Base-by-base conservation (phyloP, 2,797 vertebrate species). In the Choloepus didactylus region DNA sequence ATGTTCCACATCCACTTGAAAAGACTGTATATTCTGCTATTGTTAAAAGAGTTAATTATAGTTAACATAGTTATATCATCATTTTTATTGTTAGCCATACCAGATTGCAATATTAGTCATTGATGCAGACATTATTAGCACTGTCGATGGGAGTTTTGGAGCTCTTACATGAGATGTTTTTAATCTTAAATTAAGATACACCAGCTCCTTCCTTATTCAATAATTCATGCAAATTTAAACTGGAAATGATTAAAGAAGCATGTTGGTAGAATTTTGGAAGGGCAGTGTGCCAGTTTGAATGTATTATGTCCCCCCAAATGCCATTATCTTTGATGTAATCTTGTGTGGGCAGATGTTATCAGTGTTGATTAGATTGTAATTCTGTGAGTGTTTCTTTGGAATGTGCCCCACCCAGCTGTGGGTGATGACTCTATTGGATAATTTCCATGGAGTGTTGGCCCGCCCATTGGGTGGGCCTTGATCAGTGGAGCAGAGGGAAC, bases 161-260 rank as follows among this genome's bases (percentile, higher is more conserved):
- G 56, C 49, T 62, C 23, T 79, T 35, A 67, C 4, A 38, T 59
- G 31, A 85, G 35, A 69, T 81, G 5, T 11, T 96, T 83, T 82
- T 69, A 62, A 87, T 11, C 15, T 75, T 94, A 76, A 91, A 8
- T 69, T 92, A 76, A 91, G 29, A 44, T 54, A 35, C 27, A 54
- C 2, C 11, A 44, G 6, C 41, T 44, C 16, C 60, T 41, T 0
- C 8, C 9, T 75, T 81, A 87, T 35, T 92, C 73, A 96, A 41
- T 64, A 73, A 35, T 73, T 31, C 35, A 18, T 64, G 46, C 75
- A 27, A 19, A 56, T 87, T 92, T 95, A 72, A 69, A 23, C 59
- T 87, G 64, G 59, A 91, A 96, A 82, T 93, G 9, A 41, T 49
- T 27, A 93, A 67, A 64, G 82, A 90, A 84, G n/a, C n/a, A 91